Base-by-base conservation (phyloP, 2,113 vertebrate genomes). In the Canis aureus region DNA sequence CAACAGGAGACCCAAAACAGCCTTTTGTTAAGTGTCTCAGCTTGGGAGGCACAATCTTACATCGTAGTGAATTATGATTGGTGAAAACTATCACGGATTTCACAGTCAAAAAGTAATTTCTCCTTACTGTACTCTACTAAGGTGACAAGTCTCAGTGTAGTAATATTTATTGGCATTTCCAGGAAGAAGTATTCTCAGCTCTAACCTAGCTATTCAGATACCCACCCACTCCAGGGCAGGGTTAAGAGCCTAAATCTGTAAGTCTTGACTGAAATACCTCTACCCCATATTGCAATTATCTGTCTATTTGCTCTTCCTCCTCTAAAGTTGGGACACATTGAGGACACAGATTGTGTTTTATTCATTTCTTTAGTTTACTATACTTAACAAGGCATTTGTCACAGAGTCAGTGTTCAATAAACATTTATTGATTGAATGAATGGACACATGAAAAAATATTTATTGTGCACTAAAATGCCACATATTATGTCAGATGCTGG, bases 291-390 rank as follows among this genome's bases (percentile, higher is more conserved):
- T 66, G 29, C 27, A 81, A 84, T 88, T 43, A 49, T 60, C 35
- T 92, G 11, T 89, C 74, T 59, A 23, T 83, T 91, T 95, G 35
- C 8, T 85, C 29, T 90, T n/a, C 57, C 71, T 51, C n/a, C 11
- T 85, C 94, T 92, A 86, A 64, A 78, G 80, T 78, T 82, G 22
- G 8, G 25, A 73, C 16, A 79, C 16, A 32, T 29, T 51, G n/a
- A 69, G 22, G 74, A 49, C 74, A 67, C n/a, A 83, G 43, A 43
- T 23, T 51, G 16, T 64, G n/a, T 94, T 55, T 95, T 82, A 76
- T 32, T 95, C 25, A 32, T 78, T 81, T 67, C 8, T 90, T 92
- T 88, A 91, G 74, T 95, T 96, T 93, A 82, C 66, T 93, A 8
- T 71, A 64, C n/a, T 82, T 89, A 73, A 23, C 57, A 82, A 95